Evolutionary conservation across 2,888 invertebrate species (phyloP), one percentile per base, ranked within the genome.

Genomic region (Harpalus rubripes): DNA sequence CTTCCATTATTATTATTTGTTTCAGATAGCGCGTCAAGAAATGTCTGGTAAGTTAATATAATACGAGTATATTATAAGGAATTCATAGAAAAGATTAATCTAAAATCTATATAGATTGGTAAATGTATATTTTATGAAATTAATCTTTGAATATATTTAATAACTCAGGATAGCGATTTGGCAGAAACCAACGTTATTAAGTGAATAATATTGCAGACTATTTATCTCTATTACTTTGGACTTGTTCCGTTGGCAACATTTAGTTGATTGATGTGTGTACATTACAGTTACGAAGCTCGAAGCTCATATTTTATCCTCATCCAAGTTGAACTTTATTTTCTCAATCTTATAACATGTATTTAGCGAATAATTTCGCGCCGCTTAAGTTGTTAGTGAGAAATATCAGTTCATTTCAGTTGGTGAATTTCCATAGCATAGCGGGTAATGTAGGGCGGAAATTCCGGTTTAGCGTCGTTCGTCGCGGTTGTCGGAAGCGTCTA

Each of bases 231-330:
- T 68, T 68, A 32, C 5, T 32, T 26, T 26, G 39, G 39, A 39
- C 32, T 68, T 68, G 39, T 32, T 68, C 68, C 68, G 68, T 68
- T 68, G 4, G 7, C 26, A 32, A 32, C 68, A 68, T 39, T 26
- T 68, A 68, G n/a, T 68, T 39, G 68, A 68, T 68, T 68, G 68
- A 68, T 68, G 68, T 68, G 68, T 32, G n/a, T 32, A 68, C 68
- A 68, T 32, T 32, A 22, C 68, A 22, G 26, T 63, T 39, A 15
- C 15, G 32, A 32, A 10, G 59, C 68, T 32, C 10, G 32, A n/a
- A 10, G 59, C 68, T 32, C 15, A 68, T 39, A 68, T 68, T 68
- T 68, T 26, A 68, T 32, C 68, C 32, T 32, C 44, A 52, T 8
- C 44, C 12, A 52, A 8, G 44, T 52, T 12, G 10, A 12, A 52